Percentiles rank a stretch among this genome's conserved stretches.
Conservation (phyloP, 2,888 invertebrate species). For the Hirtodrosophila cameraria region DNA sequence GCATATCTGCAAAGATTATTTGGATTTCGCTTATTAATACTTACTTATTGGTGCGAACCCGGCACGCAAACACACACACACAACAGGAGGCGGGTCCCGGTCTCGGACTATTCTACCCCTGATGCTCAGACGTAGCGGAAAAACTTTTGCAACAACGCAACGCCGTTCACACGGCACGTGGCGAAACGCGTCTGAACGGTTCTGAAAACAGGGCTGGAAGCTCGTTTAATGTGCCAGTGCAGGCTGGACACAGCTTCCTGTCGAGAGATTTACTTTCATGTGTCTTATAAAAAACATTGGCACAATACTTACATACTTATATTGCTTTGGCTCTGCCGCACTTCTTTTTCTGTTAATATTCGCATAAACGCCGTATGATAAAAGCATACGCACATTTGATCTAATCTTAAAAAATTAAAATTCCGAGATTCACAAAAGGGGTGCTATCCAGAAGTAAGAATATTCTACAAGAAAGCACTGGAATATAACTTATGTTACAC, state of each 20-base stretch:
- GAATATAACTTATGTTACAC: too few relatives aligned
- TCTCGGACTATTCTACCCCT: slow-evolving; percentile 16
- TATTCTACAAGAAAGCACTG: background rate
- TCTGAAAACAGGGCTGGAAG: slow-evolving; percentile 8
- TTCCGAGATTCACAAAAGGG: slow-evolving; percentile 20
- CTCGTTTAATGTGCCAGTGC: slow-evolving; percentile 3
- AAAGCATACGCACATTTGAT: slow-evolving; percentile 44
- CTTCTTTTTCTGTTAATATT: slow-evolving; percentile 21
- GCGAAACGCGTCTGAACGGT: slow-evolving; percentile 13
- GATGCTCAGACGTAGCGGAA: slow-evolving; percentile 36
- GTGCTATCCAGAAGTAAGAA: background rate
- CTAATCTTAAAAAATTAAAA: slow-evolving; percentile 67
- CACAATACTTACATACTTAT: slow-evolving; percentile 5
- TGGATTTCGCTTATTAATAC: slow-evolving; percentile 32
- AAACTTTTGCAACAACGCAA: slow-evolving; percentile 36
- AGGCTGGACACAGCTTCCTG: slow-evolving; percentile 56
- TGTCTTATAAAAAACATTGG: slow-evolving; percentile 20
- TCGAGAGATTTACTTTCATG: slow-evolving; percentile 53
- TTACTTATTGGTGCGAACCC: slow-evolving; percentile 42
- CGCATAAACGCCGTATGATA: slow-evolving; percentile 20
- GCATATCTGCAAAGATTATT: slow-evolving; percentile 17
- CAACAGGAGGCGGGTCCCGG: slow-evolving; percentile 28
- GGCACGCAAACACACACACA: slow-evolving; percentile 2
- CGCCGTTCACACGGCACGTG: slow-evolving; percentile 58
- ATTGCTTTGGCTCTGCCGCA: slow-evolving; percentile 6